Conservation (phyloP, 2,113 vertebrate species). For the Bubalus kerabau region DNA sequence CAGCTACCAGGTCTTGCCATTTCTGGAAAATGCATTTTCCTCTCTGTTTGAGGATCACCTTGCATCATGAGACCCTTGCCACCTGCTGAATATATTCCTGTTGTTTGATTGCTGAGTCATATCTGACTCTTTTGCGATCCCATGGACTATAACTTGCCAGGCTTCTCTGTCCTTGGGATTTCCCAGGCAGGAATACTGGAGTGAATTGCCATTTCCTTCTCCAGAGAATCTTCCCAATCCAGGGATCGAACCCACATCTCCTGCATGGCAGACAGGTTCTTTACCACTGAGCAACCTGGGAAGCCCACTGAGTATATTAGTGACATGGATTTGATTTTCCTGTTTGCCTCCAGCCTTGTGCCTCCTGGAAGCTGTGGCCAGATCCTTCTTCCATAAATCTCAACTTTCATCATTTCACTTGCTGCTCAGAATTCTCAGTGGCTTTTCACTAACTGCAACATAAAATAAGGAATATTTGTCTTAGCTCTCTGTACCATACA, state of each 20-base stretch:
- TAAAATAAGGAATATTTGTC: neutral
- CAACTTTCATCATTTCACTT: neutral
- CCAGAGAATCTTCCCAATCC: neutral
- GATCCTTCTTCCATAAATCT: neutral
- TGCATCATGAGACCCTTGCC: neutral
- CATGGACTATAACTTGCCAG: neutral
- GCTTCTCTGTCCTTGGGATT: neutral
- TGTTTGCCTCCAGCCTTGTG: neutral
- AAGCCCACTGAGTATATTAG: neutral
- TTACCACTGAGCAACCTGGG: neutral
- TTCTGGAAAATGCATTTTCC: neutral
- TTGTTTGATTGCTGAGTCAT: neutral
- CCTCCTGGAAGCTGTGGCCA: neutral
- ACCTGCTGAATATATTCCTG: neutral
- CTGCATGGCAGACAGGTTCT: neutral
- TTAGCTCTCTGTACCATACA: neutral
- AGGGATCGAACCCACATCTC: neutral
- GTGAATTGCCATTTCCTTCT: neutral
- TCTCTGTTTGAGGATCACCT: neutral
- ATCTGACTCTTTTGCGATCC: accelerated
- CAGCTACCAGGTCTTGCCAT: neutral
- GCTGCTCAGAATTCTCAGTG: neutral
- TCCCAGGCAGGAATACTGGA: neutral
- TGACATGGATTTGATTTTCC: neutral
- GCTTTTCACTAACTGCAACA: neutral